Evolutionary conservation across 92 coral and sea anemone genomes (phyloP).

Genomic region (Pocillopora meandrina): DNA sequence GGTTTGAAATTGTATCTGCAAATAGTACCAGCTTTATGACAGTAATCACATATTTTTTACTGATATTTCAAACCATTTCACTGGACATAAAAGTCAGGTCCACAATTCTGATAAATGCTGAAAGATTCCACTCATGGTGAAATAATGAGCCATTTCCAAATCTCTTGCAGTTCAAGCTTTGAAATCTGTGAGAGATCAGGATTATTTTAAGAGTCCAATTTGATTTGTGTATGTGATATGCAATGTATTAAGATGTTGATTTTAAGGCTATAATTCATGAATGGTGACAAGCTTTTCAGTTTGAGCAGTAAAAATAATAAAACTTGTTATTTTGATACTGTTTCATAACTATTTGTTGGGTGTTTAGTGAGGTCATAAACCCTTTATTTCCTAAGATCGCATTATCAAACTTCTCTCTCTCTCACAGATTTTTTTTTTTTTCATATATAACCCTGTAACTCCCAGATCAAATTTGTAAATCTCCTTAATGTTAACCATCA

Average conservation of each 20-base stretch:
- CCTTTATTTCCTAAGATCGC: no score
- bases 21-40: background rate
- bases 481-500: no score
- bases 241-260: constrained; percentile 26
- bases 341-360: background rate
- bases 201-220: background rate
- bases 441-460: no score
- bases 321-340: constrained; percentile 13
- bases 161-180: background rate
- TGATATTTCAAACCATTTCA: constrained; percentile 20
- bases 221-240: constrained; percentile 39
- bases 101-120: background rate
- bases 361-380: no score
- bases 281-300: background rate
- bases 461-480: no score
- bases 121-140: background rate
- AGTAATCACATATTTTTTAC: constrained; percentile 5
- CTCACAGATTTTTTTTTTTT: no score
- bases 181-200: background rate
- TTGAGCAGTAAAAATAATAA: constrained; percentile 8
- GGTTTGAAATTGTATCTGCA: background rate
- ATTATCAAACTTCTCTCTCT: no score
- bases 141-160: background rate
- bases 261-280: constrained; percentile 13
- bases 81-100: constrained; percentile 4